phyloP scores from a whole-genome alignment of 1,140 invertebrate species.

The Mizuhopecten yessoensis region DNA sequence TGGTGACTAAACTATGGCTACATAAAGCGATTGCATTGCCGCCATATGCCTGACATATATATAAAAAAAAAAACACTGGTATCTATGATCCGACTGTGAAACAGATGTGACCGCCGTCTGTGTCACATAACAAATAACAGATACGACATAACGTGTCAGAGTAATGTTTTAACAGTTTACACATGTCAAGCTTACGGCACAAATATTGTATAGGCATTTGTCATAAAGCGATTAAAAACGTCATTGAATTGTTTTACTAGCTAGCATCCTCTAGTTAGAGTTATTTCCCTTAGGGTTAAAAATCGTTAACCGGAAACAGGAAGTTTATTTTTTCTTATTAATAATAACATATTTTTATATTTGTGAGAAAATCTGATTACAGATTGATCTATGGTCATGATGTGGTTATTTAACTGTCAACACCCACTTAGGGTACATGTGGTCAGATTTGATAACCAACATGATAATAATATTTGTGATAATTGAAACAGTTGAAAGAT shows the following conservation, averaged over 20 bases:
- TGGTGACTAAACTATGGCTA: no score
- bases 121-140: neutral
- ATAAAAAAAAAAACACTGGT: neutral
- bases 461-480: no score
- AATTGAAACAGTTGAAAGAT: no score
- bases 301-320: no score
- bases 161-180: conserved; percentile 20
- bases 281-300: neutral
- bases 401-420: no score
- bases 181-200: neutral
- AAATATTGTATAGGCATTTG: neutral
- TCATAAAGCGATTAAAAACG: neutral
- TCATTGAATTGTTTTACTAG: neutral
- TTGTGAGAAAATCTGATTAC: no score
- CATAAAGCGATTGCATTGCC: no score
- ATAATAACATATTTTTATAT: no score
- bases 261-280: neutral
- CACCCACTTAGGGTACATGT: no score
- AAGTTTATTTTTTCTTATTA: neutral
- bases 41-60: no score
- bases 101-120: neutral
- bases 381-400: no score
- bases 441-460: no score
- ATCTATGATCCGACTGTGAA: neutral
- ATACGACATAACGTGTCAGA: neutral